Base-by-base conservation (phyloP, 1,140 invertebrate genomes). In the Cryptotermes secundus region DNA sequence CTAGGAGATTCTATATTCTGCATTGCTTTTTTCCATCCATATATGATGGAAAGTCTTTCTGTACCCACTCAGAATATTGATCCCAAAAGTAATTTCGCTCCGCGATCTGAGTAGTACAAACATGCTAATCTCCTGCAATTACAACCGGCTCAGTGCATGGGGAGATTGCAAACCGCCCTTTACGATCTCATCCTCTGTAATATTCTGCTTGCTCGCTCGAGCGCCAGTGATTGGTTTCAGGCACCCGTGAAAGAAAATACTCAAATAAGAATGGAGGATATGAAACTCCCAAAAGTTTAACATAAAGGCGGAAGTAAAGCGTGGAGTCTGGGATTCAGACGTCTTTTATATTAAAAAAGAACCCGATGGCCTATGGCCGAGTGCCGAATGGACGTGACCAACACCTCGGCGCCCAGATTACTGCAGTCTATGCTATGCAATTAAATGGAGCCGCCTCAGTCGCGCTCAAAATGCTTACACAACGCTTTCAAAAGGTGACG, bases 71-170 rank as follows among this genome's bases (percentile, higher is more conserved):
- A 31, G 59, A 72, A 31, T 72, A 72, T 72, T 72, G 59, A 72
- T 72, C 31, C n/a, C 26, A 31, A 72, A 72, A 72, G 59, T 72
- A 72, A 72, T 72, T 72, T 31, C 59, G 7, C 26, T 14, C 59
- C n/a, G 59, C n/a, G 2, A 72, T 72, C 26, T n/a, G 26, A n/a
- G 59, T 31, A 31, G 7, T 72, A 72, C 59, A 72, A 72, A 72
- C 59, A 72, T 31, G 26, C 26, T 72, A 72, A 72, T 72, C 59
- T 72, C n/a, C 59, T n/a, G 59, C 59, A 72, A 72, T 72, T 72
- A 72, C 59, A 72, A 31, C 59, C 59, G 59, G 59, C 59, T 72
- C 59, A 72, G 59, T 72, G 4, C 59, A 31, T 72, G n/a, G 59
- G 0, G 26, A 72, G 59, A 31, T 72, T 72, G 59, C 59, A 72